A percentile compares a stretch with the other conserved stretches of the same genome.
Evolutionary conservation across 92 coral and sea anemone genomes (phyloP).

Genomic region (Porites lobata): DNA sequence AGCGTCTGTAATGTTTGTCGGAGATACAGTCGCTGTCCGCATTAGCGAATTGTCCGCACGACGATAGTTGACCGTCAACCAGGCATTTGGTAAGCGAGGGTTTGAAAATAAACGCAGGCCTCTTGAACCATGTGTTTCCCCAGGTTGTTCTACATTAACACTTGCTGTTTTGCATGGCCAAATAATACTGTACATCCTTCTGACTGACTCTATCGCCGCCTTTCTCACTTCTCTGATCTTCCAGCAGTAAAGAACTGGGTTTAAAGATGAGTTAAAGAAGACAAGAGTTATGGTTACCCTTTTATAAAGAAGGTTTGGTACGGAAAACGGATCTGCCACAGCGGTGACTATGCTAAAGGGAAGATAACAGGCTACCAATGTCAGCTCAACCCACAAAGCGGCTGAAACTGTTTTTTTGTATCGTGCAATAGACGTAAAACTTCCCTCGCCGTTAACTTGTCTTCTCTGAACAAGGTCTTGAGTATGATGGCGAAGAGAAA

Average conservation of each 20-base stretch:
- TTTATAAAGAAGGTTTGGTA: neutral
- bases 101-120: neutral
- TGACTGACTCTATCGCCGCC: neutral
- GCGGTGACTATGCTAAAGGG: neutral
- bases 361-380: neutral
- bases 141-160: neutral
- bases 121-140: neutral
- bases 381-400: neutral
- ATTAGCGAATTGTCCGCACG: too few relatives aligned
- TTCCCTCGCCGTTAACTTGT: neutral
- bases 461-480: neutral
- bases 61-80: too few relatives aligned
- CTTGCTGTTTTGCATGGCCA: neutral
- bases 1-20: too few relatives aligned
- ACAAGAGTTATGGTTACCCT: neutral
- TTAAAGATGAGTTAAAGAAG: neutral
- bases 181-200: neutral
- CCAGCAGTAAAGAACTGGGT: slow-evolving; percentile 22
- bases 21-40: too few relatives aligned
- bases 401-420: slow-evolving; percentile 8
- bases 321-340: neutral
- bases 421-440: neutral
- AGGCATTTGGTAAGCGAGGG: too few relatives aligned
- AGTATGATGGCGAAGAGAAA: neutral
- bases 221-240: neutral